Conservation (phyloP, 2,888 invertebrate species). For the Syrphus vitripennis region DNA sequence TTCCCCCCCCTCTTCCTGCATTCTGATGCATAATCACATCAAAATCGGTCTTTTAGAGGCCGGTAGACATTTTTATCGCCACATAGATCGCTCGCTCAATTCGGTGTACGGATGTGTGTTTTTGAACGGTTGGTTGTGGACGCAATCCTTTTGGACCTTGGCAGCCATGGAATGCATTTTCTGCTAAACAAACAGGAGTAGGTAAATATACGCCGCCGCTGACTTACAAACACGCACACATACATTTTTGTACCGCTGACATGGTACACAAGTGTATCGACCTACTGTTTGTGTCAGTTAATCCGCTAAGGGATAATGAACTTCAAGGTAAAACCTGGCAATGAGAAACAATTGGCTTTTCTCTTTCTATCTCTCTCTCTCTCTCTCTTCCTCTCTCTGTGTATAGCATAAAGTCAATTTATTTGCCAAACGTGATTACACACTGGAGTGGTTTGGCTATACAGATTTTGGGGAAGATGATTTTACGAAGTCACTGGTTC, state of each 20-base stretch:
- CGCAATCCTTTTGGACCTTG: slow-evolving; percentile 44
- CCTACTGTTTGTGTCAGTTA: slow-evolving; percentile 55
- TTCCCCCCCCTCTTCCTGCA: background rate
- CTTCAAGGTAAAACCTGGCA: slow-evolving; percentile 35
- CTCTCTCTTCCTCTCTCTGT: too few species aligned
- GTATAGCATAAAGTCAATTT: slow-evolving; percentile 61
- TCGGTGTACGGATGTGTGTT: slow-evolving; percentile 27
- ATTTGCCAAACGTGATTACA: slow-evolving; percentile 62
- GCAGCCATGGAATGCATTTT: slow-evolving; percentile 9
- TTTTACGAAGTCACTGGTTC: slow-evolving; percentile 45
- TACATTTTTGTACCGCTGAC: slow-evolving; percentile 37
- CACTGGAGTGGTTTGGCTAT: slow-evolving; percentile 9
- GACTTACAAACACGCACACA: background rate
- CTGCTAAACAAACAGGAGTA: background rate
- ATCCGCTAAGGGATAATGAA: slow-evolving; percentile 68
- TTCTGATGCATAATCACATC: slow-evolving; percentile 5
- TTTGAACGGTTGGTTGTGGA: slow-evolving; percentile 11
- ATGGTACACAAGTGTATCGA: background rate
- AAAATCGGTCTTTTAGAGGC: slow-evolving; percentile 47
- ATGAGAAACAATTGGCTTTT: slow-evolving; percentile 34
- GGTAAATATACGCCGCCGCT: background rate
- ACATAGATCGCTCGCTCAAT: slow-evolving; percentile 69
- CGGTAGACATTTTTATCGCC: slow-evolving; percentile 64
- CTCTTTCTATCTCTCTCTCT: slow-evolving; percentile 8
- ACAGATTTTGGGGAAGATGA: slow-evolving; percentile 20